Base-by-base conservation (phyloP, 2,797 vertebrate species). In the Bovichtus variegatus region DNA sequence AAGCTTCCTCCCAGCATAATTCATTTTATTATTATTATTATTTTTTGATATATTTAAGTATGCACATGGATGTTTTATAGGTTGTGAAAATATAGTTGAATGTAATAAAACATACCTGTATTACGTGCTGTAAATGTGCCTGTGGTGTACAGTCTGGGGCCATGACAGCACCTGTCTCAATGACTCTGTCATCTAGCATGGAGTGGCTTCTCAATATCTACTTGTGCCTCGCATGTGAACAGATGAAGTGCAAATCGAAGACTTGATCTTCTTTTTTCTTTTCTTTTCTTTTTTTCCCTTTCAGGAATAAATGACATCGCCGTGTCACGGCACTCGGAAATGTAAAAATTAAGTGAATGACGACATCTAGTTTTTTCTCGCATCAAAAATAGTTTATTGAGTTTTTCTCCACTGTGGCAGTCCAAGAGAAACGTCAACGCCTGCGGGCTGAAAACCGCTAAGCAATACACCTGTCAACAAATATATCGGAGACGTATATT, bases 281-380 rank as follows among this genome's bases (percentile, higher is more conserved):
- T n/a, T n/a, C n/a, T n/a, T n/a, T n/a, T n/a, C n/a, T n/a, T n/a
- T 25, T 49, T 31, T 57, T 23, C 38, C 47, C 29, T 29, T 18
- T 55, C 58, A 61, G 55, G 67, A 60, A 46, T 25, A 21, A 34
- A 68, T 61, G 40, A n/a, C 46, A 55, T n/a, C 3, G 9, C 16
- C 49, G 44, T 62, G 40, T 54, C 25, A 19, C 61, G 57, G 51
- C 51, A 12, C 18, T 63, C 6, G 5, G 53, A 62, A 51, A 27
- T 8, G 25, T 4, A 7, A 16, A 51, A 60, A 21, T 19, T 5
- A 50, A 44, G 53, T 34, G 3, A 31, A 13, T 36, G 8, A 34
- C 31, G 34, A 34, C 0, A 8, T 2, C 8, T 31, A 34, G 1
- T n/a, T 57, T 53, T 55, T 41, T 40, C 23, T 59, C 36, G 19